A percentile compares a stretch with the other conserved stretches of the same genome.
phyloP scores from a whole-genome alignment of 1,140 invertebrate genomes.

The Agrilus planipennis region DNA sequence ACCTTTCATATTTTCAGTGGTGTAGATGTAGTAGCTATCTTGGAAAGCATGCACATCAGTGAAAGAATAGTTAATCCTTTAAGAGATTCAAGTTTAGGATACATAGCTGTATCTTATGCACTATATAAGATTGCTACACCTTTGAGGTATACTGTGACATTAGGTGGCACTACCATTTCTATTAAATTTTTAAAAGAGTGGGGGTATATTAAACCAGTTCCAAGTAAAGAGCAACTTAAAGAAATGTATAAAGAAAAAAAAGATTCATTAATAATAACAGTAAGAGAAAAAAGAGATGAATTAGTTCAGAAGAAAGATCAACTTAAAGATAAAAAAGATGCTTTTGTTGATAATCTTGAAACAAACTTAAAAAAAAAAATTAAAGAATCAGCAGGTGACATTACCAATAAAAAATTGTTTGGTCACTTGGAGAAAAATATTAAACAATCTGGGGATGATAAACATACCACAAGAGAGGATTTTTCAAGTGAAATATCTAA shows the following conservation, averaged over 20 bases:
- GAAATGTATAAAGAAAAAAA: constrained; percentile 46
- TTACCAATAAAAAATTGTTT: background rate
- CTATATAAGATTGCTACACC: constrained; percentile 88
- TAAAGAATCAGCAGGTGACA: no score
- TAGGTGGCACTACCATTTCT: constrained; percentile 61
- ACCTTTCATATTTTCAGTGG: constrained; percentile 53
- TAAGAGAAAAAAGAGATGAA: constrained; percentile 12
- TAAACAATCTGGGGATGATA: background rate
- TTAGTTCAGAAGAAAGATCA: constrained; percentile 18
- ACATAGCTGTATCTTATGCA: constrained; percentile 76
- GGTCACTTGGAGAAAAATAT: background rate
- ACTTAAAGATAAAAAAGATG: constrained; percentile 10
- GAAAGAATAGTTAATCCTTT: constrained; percentile 65
- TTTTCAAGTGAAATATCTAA: no score
- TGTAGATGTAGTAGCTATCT: constrained; percentile 65
- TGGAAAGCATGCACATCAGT: constrained; percentile 63
- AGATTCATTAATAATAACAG: constrained; percentile 38
- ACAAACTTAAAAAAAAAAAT: constrained; percentile 8
- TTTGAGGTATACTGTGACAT: constrained; percentile 76
- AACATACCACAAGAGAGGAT: no score
- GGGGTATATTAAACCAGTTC: constrained; percentile 58
- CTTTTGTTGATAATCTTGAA: constrained; percentile 12
- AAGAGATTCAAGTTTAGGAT: constrained; percentile 66
- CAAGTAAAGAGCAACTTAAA: constrained; percentile 45
- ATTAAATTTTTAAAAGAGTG: constrained; percentile 54